phyloP scores from a whole-genome alignment of 2,888 invertebrate species.

The Oscheius onirici region DNA sequence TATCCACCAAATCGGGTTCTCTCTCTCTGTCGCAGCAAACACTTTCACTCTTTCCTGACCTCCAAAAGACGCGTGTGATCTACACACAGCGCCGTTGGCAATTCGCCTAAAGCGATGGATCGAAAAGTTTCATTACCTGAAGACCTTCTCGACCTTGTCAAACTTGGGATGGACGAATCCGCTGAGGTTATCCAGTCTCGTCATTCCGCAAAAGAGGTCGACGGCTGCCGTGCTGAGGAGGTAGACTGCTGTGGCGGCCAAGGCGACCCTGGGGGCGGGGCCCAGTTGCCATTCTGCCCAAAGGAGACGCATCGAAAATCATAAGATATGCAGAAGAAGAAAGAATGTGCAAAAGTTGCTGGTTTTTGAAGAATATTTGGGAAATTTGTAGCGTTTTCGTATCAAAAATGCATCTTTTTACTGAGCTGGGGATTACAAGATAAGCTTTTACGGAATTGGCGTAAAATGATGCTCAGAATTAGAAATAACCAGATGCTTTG shows the following conservation, averaged over 20 bases:
- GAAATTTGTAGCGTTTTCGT: too few species aligned
- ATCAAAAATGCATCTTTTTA: too few species aligned
- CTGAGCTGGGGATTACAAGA: too few species aligned
- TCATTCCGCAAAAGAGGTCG: conserved; percentile 33
- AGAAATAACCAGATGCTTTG: too few species aligned
- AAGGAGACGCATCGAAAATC: background rate
- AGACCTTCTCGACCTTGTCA: conserved; percentile 69
- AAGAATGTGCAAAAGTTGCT: too few species aligned
- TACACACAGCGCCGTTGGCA: too few species aligned
- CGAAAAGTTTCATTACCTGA: conserved; percentile 64
- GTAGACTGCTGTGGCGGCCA: conserved; percentile 14
- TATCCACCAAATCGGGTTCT: background rate
- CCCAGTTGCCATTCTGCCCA: background rate
- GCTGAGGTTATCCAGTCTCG: conserved; percentile 52
- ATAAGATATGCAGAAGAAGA: too few species aligned
- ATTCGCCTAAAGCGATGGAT: background rate
- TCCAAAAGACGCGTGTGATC: background rate
- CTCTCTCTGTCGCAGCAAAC: background rate
- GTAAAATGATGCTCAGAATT: too few species aligned
- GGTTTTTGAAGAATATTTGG: too few species aligned
- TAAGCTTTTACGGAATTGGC: too few species aligned
- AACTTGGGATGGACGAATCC: conserved; percentile 74
- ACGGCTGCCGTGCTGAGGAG: conserved; percentile 15
- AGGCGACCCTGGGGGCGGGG: background rate
- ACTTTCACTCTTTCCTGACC: conserved; percentile 11